Conservation (phyloP, 1,140 invertebrate species). For the Anoplophora glabripennis region DNA sequence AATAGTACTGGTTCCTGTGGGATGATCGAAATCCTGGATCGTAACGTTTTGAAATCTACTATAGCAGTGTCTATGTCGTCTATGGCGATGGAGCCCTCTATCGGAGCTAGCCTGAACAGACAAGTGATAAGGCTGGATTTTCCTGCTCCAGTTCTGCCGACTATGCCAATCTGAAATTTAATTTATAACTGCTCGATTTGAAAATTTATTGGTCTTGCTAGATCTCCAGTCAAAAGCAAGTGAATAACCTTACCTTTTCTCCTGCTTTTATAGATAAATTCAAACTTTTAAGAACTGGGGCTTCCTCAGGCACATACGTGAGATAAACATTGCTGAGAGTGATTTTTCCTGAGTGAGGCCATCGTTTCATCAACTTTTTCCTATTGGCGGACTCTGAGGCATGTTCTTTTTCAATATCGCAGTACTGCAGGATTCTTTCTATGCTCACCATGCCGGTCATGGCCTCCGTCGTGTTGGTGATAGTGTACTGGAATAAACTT, state of each 20-base stretch:
- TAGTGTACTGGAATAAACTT: conserved; percentile 80
- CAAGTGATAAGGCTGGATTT: conserved; percentile 74
- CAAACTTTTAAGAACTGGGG: conserved; percentile 68
- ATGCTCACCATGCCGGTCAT: conserved; percentile 74
- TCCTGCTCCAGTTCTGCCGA: conserved; percentile 56
- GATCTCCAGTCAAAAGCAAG: background rate
- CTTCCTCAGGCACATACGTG: conserved; percentile 52
- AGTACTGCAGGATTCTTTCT: conserved; percentile 78
- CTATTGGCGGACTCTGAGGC: conserved; percentile 42
- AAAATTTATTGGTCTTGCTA: background rate
- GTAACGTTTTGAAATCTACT: conserved; percentile 61
- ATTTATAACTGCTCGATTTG: conserved; percentile 56
- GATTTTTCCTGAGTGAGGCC: conserved; percentile 71
- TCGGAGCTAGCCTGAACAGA: conserved; percentile 61
- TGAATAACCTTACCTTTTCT: conserved; percentile 58
- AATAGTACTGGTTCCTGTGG: conserved; percentile 28
- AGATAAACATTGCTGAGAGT: conserved; percentile 64
- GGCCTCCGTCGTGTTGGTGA: conserved; percentile 72
- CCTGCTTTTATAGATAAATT: conserved; percentile 60
- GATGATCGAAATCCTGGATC: conserved; percentile 55
- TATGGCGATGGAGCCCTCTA: conserved; percentile 58
- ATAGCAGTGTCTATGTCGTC: conserved; percentile 60
- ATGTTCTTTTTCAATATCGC: conserved; percentile 63
- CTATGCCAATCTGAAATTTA: conserved; percentile 3
- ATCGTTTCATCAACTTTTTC: conserved; percentile 58